A percentile compares a stretch with the other conserved stretches of the same genome.
These are phyloP conservation scores for Enteromius mattozi DNA, from an alignment of 2,797 vertebrate species.

Conservation along the genomic window DNA sequence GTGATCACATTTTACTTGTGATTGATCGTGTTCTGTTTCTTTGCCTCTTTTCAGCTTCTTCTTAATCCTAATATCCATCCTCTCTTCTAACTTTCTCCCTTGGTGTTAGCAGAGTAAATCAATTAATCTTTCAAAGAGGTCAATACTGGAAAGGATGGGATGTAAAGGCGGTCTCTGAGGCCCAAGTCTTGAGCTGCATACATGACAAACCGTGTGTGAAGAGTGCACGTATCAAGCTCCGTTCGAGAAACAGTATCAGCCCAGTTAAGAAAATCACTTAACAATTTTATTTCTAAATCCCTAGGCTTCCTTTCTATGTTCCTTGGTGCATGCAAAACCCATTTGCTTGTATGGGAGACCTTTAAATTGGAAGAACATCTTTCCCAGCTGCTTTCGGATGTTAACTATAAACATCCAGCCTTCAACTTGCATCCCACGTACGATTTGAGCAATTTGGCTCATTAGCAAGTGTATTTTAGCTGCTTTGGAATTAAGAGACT, in stretches of 20 bases:
- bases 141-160: conserved; percentile 55
- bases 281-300: conserved; percentile 14
- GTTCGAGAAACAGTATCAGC: background rate
- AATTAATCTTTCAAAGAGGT: conserved; percentile 66
- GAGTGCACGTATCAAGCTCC: conserved; percentile 10
- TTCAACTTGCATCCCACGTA: conserved; percentile 34
- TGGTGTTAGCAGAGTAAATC: conserved; percentile 69
- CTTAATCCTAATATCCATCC: conserved; percentile 25
- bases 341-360: conserved; percentile 15
- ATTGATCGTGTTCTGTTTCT: conserved; percentile 27
- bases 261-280: conserved; percentile 18
- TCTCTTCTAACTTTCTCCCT: conserved; percentile 46
- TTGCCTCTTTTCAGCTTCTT: conserved; percentile 11
- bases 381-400: background rate
- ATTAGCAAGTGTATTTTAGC: conserved; percentile 41
- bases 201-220: conserved; percentile 16
- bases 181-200: conserved; percentile 10
- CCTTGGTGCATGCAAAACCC: conserved; percentile 25
- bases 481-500: conserved; percentile 28
- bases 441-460: conserved; percentile 27
- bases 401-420: conserved; percentile 33
- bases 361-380: conserved; percentile 21
- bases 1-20: conserved; percentile 5
- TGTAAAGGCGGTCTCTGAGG: conserved; percentile 35
- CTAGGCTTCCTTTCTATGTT: background rate